Conservation (phyloP, 1,140 invertebrate species). For the Drosophila oshimai region DNA sequence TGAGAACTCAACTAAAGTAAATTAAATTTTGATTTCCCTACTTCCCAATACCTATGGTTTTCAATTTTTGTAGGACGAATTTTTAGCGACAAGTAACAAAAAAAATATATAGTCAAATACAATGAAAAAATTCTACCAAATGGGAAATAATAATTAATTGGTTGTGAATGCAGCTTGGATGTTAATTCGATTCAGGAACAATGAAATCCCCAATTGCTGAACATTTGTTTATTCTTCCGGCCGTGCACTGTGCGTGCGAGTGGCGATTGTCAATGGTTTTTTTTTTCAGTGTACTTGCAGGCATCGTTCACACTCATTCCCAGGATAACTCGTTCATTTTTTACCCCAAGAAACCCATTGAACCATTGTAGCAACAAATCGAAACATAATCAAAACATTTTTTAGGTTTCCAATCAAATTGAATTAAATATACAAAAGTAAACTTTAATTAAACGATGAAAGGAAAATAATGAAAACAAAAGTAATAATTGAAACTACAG, state of each 20-base stretch:
- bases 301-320: slow-evolving; percentile 20
- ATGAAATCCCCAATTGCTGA: slow-evolving; percentile 63
- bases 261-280: slow-evolving; percentile 23
- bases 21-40: slow-evolving; percentile 36
- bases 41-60: slow-evolving; percentile 31
- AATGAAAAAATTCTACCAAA: slow-evolving; percentile 37
- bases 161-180: slow-evolving; percentile 76
- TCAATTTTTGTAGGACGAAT: slow-evolving; percentile 38
- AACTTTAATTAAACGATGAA: slow-evolving; percentile 53
- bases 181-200: slow-evolving; percentile 67
- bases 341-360: slow-evolving; percentile 27
- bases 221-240: slow-evolving; percentile 40
- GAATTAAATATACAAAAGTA: slow-evolving; percentile 65
- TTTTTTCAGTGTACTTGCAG: slow-evolving; percentile 35
- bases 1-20: slow-evolving; percentile 39
- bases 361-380: slow-evolving; percentile 59
- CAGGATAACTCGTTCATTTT: slow-evolving; percentile 20
- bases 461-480: slow-evolving; percentile 2
- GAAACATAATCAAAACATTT: slow-evolving; percentile 80
- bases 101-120: slow-evolving; percentile 13
- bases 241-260: slow-evolving; percentile 24
- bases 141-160: slow-evolving; percentile 73
- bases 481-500: slow-evolving; percentile 35
- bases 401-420: slow-evolving; percentile 79
- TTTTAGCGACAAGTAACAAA: slow-evolving; percentile 23